A percentile compares a stretch with the other conserved stretches of the same genome.
Conservation (phyloP, 2,888 invertebrate species). For the Eulithis testata region DNA sequence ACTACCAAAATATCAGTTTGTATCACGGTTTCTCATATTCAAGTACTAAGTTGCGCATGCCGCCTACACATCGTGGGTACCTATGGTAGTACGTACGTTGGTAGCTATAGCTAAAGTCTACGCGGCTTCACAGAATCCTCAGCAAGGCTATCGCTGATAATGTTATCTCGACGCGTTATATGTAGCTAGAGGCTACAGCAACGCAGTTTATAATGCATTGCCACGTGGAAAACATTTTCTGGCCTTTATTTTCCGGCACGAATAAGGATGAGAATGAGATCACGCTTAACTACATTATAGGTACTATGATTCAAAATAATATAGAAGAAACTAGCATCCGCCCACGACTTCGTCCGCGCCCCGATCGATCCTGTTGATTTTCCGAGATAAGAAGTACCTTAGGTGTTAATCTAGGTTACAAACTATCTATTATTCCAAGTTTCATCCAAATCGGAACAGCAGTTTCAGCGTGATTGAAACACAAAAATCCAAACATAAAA, state of each 20-base stretch:
- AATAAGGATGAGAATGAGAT: not conserved
- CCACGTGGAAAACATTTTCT: conserved; percentile 23
- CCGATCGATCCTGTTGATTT: no score
- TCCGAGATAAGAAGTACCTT: no score
- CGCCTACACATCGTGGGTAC: conserved; percentile 24
- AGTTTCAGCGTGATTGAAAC: no score
- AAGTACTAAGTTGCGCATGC: conserved; percentile 16
- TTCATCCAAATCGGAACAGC: no score
- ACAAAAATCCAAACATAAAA: no score
- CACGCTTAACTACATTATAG: not conserved
- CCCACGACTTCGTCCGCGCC: no score
- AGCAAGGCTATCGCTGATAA: conserved; percentile 81
- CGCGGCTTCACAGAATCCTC: conserved; percentile 71
- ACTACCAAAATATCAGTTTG: conserved; percentile 1
- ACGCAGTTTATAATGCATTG: conserved; percentile 22
- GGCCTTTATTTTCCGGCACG: conserved; percentile 7
- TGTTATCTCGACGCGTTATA: conserved; percentile 76
- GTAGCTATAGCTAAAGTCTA: conserved; percentile 39
- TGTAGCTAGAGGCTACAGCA: conserved; percentile 50
- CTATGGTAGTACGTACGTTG: conserved; percentile 10
- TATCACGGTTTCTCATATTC: conserved; percentile 11
- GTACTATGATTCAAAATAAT: conserved; percentile 10
- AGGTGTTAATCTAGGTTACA: no score
- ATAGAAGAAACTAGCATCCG: not conserved
- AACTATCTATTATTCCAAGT: no score